Evolutionary conservation across 2,797 vertebrate genomes (phyloP), one percentile per base, ranked within the genome.

Genomic region (Mico argentatus): DNA sequence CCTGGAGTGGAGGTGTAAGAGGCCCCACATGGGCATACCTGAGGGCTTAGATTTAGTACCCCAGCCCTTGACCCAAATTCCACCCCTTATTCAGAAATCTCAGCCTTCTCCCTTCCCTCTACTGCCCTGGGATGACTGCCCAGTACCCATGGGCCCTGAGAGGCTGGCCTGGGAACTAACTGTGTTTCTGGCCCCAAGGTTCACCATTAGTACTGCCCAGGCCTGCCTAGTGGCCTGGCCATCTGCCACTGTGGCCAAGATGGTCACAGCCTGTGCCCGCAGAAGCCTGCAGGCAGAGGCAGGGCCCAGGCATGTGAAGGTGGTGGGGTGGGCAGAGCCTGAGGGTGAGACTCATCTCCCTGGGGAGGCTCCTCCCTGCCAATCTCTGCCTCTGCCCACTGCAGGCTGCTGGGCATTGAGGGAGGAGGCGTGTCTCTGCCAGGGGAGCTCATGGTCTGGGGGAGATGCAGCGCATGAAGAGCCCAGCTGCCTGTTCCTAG

Each of bases 261-360:
- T 88, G 76, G 95, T 90, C 97, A 96, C 72, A 96, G 95, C 46
- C 90, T 92, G 39, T 88, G 84, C 84, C 96, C 88, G 1, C 59
- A 91, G 59, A 91, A 95, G 84, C 52, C 96, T 96, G 93, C 57
- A 81, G 92, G 85, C 82, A 96, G 85, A 95, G 70, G 48, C 67
- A 88, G 90, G 67, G 39, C 39, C 57, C 39, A 70, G 55, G 77
- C 2, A 1, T 85, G 93, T 92, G 93, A 96, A 94, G 77, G 95
- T 26, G 70, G 79, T 89, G 19, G 64, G 36, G 72, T 95, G 39
- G 64, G 73, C 26, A 88, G 89, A 93, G 36, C 77, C 86, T 79
- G 81, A 93, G 90, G 57, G 48, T 48, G 12, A 95, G 48, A 79
- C 79, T 89, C 20, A 27, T 50, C 61, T 59, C 55, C 41, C 52